Evolutionary conservation across 2,797 vertebrate species (phyloP), one percentile per base, ranked within the genome.

Genomic region (Mormyrops attenuatus): DNA sequence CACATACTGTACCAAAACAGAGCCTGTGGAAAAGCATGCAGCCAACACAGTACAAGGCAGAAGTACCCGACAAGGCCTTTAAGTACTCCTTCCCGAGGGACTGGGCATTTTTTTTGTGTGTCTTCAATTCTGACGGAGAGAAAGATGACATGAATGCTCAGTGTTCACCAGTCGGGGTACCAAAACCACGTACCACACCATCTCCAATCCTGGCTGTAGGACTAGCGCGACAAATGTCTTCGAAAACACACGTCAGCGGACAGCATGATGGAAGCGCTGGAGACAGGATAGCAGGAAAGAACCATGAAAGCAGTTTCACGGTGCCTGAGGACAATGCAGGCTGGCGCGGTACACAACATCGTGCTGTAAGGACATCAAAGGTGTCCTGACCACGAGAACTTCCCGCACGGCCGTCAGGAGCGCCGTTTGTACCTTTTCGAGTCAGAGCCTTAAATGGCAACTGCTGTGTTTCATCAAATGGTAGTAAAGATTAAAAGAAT

Each of bases 31-130:
- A 73, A 22, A 49, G 17, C 53, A 88, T 69, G 53, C 50, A 30
- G 44, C 8, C 11, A 60, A 44, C n/a, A 47, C 30, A 77, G 30
- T 34, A 5, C 34, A 5, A 91, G 86, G 89, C n/a, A 15, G 2
- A 84, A 86, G 86, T 96, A 96, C 96, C 95, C 91, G 92, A 92
- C 66, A 95, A 90, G 60, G 94, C 92, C 92, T 94, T 92, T 90
- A 96, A 91, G 92, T 93, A 94, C 22, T 93, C 90, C 92, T 93
- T 95, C 85, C 93, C 34, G 0, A 93, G 93, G 1, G 94, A 93
- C 84, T 91, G 80, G 87, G n/a, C 73, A 17, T 90, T 87, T 89
- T 88, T 94, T 88, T 92, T 92, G 66, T 34, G 85, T 63, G 60
- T 91, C 88, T 22, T 92, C 91, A 92, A 91, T 82, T 94, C 95